Evolutionary conservation across 2,113 vertebrate species (phyloP).

Genomic region (Herpetotheres cachinnans): DNA sequence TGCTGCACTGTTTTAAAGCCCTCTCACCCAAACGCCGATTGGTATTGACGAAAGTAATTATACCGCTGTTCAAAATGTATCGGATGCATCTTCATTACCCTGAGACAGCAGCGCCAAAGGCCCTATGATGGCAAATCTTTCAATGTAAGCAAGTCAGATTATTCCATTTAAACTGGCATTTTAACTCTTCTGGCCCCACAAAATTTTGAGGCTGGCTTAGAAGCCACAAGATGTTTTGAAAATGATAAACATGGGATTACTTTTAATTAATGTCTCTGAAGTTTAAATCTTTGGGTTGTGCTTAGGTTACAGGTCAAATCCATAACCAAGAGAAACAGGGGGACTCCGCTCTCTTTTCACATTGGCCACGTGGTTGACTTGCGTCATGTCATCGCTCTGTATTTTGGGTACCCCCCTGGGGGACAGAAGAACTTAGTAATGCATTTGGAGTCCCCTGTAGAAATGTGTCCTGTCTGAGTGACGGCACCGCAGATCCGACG

Average conservation of each 20-base stretch:
- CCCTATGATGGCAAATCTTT: not conserved
- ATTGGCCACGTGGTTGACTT: not conserved
- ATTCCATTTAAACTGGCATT: not conserved
- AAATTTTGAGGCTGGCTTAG: not conserved
- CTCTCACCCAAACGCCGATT: not conserved
- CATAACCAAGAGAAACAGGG: not conserved
- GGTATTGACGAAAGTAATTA: not conserved
- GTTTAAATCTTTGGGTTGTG: not conserved
- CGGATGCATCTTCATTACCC: not conserved
- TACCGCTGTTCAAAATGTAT: not conserved
- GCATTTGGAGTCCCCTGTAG: not conserved
- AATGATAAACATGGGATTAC: not conserved
- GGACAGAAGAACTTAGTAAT: not conserved
- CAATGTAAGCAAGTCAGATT: not conserved
- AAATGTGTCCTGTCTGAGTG: not conserved
- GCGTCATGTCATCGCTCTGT: not conserved
- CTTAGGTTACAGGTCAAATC: not conserved
- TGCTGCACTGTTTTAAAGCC: not conserved
- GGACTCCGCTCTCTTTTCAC: not conserved
- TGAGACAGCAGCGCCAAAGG: not conserved
- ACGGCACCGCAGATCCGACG: rapidly evolving
- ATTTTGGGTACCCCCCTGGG: not conserved
- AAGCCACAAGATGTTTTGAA: not conserved
- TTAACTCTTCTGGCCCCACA: not conserved
- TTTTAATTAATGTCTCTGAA: not conserved